phyloP scores from a whole-genome alignment of 1,140 invertebrate genomes.

The Ceratoteleas bidentatus region DNA sequence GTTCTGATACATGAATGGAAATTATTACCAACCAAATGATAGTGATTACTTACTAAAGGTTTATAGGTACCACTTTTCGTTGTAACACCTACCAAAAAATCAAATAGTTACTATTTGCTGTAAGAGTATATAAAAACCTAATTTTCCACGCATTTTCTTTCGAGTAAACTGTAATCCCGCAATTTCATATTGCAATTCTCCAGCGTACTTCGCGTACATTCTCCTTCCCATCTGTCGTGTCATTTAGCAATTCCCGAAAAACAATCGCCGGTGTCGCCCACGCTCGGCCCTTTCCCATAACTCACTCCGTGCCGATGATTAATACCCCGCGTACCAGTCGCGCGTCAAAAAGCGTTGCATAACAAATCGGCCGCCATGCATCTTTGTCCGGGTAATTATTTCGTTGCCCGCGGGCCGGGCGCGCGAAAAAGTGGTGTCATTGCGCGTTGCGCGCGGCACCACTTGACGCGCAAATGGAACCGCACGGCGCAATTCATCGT shows the following conservation, averaged over 20 bases:
- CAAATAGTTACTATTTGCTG: too few relatives aligned
- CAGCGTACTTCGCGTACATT: background rate
- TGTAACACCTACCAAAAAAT: too few relatives aligned
- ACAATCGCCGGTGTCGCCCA: conserved; percentile 32
- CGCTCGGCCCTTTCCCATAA: conserved; percentile 34
- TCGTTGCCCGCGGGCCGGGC: conserved; percentile 30
- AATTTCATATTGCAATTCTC: background rate
- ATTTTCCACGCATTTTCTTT: background rate
- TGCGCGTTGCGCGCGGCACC: background rate
- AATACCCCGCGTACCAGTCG: conserved; percentile 36
- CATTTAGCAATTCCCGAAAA: conserved; percentile 13
- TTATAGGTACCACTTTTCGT: too few relatives aligned
- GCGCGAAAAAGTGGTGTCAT: conserved; percentile 36
- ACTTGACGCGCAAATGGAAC: too few relatives aligned
- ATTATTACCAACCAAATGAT: too few relatives aligned
- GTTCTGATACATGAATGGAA: too few relatives aligned
- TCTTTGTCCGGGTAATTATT: conserved; percentile 51
- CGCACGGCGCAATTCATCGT: background rate
- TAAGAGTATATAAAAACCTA: background rate
- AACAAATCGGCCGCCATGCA: conserved; percentile 35
- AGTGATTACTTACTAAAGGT: too few relatives aligned
- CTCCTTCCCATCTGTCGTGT: background rate
- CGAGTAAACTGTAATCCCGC: background rate
- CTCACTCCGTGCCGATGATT: conserved; percentile 35
- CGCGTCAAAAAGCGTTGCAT: conserved; percentile 17